Evolutionary conservation across 2,113 vertebrate species (phyloP).

Genomic region (Clupea harengus): DNA sequence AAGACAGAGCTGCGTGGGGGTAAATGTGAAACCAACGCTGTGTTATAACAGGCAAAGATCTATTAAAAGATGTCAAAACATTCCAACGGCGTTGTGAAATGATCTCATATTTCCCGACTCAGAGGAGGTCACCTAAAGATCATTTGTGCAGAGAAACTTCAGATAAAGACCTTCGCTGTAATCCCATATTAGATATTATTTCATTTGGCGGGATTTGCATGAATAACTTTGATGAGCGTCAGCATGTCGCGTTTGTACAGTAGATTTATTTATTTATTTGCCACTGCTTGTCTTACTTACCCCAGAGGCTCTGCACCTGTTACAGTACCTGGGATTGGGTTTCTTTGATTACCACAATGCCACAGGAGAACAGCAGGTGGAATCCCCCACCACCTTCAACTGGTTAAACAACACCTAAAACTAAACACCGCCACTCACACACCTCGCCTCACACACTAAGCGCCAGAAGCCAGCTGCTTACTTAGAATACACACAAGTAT

Average conservation of each 20-base stretch:
- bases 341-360: not conserved
- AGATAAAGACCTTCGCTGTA: not conserved
- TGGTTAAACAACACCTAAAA: not conserved
- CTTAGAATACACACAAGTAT: not conserved
- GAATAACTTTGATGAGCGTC: not conserved
- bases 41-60: not conserved
- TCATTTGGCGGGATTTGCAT: not conserved
- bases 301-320: not conserved
- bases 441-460: not conserved
- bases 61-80: not conserved
- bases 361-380: not conserved
- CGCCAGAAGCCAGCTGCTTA: constrained; percentile 15
- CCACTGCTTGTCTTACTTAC: not conserved
- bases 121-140: not conserved
- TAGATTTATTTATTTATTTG: not conserved
- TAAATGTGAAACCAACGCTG: not conserved
- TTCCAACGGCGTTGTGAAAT: not conserved
- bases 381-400: not conserved
- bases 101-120: not conserved
- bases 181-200: not conserved
- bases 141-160: not conserved
- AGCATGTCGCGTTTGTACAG: not conserved
- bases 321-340: not conserved
- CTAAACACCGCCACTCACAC: not conserved
- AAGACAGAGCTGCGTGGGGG: no score